A percentile compares a stretch with the other conserved stretches of the same genome.
Conservation (phyloP, 2,797 vertebrate species). For the Mormyrops attenuatus region DNA sequence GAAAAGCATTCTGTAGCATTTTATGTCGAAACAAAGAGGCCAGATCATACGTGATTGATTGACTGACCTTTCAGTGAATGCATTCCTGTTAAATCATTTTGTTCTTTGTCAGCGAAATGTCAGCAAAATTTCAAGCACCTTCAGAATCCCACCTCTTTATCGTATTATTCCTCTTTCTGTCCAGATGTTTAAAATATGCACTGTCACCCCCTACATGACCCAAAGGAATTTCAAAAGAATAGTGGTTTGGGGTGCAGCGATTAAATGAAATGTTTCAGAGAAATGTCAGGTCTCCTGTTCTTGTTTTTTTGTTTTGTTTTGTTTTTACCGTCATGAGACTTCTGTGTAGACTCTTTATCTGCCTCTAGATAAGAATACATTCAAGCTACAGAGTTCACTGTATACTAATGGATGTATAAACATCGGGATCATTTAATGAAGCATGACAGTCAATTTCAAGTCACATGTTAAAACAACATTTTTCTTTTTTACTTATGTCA, state of each 20-base stretch:
- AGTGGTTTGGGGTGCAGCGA: not conserved
- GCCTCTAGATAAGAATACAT: not conserved
- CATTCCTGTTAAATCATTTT: not conserved
- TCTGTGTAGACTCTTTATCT: not conserved
- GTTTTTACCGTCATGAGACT: not conserved
- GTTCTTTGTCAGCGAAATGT: slow-evolving; percentile 11
- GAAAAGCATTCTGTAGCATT: not conserved
- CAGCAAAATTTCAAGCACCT: slow-evolving; percentile 7
- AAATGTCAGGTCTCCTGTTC: not conserved
- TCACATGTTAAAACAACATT: not conserved
- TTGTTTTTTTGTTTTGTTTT: not conserved
- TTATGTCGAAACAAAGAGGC: not conserved
- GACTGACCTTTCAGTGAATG: slow-evolving; percentile 13
- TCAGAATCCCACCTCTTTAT: not conserved
- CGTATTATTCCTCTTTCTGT: slow-evolving; percentile 1
- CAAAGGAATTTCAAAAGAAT: not conserved
- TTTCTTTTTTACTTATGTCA: not conserved
- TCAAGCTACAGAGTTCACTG: not conserved
- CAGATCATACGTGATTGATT: slow-evolving; percentile 9
- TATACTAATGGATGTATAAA: not conserved
- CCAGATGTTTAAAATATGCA: slow-evolving; percentile 14
- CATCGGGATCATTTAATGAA: not conserved
- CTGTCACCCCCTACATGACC: not conserved
- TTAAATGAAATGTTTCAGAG: not conserved
- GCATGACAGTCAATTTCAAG: not conserved